phyloP scores from a whole-genome alignment of 2,797 vertebrate species.

The Argyrosomus regius region DNA sequence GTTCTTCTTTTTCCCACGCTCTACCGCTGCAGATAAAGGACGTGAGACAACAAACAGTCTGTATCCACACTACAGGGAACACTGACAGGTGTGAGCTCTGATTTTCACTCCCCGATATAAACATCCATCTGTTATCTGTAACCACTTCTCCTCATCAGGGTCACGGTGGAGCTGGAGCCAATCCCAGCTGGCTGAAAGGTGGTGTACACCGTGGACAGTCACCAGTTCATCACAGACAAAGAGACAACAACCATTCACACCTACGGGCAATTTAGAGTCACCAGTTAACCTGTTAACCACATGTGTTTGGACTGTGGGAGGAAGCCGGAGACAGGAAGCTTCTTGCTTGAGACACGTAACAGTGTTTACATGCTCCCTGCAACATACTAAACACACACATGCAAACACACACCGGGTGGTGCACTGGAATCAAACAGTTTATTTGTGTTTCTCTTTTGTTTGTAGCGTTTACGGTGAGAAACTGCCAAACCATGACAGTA shows the following conservation, averaged over 20 bases:
- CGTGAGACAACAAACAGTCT: slow-evolving; percentile 61
- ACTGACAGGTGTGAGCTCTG: slow-evolving; percentile 53
- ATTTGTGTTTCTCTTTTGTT: slow-evolving; percentile 59
- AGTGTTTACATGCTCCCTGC: background rate
- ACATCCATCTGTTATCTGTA: background rate
- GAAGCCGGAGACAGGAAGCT: too few species aligned
- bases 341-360: background rate
- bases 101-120: slow-evolving; percentile 51
- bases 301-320: too few species aligned
- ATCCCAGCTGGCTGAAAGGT: too few species aligned
- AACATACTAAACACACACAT: background rate
- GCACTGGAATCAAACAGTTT: slow-evolving; percentile 37
- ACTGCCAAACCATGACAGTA: too few species aligned
- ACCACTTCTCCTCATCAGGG: too few species aligned
- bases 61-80: slow-evolving; percentile 28
- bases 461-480: background rate
- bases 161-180: too few species aligned
- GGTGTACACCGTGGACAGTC: too few species aligned
- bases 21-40: slow-evolving; percentile 31
- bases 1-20: slow-evolving; percentile 25
- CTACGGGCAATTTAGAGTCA: too few species aligned
- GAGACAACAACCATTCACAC: background rate
- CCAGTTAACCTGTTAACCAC: too few species aligned
- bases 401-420: slow-evolving; percentile 16
- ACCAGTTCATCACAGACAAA: background rate